These are phyloP conservation scores for Orchesella flavescens DNA, from an alignment of 2,888 invertebrate genomes.

Conservation along the genomic window DNA sequence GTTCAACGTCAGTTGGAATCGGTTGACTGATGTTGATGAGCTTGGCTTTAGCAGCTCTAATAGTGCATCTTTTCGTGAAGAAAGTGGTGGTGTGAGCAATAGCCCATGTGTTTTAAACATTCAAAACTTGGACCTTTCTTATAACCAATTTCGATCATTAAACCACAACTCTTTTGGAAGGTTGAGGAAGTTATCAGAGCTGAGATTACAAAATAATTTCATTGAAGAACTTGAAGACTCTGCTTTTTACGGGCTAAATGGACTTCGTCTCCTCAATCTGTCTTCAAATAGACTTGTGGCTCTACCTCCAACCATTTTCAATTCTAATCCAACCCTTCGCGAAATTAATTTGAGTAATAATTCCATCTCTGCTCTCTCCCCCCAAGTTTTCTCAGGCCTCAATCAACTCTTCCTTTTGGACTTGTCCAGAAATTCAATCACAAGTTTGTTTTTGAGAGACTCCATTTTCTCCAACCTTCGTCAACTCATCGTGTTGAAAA, in stretches of 20 bases:
- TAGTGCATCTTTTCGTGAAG: constrained; percentile 11
- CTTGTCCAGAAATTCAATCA: constrained; percentile 83
- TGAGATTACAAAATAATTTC: constrained; percentile 86
- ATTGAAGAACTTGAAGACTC: constrained; percentile 84
- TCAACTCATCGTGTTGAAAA: constrained; percentile 83
- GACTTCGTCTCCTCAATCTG: constrained; percentile 83
- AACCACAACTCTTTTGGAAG: constrained; percentile 82
- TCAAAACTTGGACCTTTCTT: constrained; percentile 83
- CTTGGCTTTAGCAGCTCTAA: constrained; percentile 79
- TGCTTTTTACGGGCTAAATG: constrained; percentile 83
- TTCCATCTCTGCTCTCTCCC: constrained; percentile 86
- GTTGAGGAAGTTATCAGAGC: constrained; percentile 82
- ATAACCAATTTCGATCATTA: constrained; percentile 82
- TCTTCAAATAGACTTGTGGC: constrained; percentile 88
- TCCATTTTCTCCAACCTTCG: constrained; percentile 85
- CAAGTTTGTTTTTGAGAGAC: constrained; percentile 84
- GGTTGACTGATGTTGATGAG: constrained; percentile 83
- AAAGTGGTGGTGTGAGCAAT: constrained; percentile 77
- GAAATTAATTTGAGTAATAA: constrained; percentile 87
- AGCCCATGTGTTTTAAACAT: constrained; percentile 78
- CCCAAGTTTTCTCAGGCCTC: constrained; percentile 76
- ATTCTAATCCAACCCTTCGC: constrained; percentile 78
- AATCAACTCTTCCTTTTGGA: constrained; percentile 75
- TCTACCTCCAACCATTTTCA: constrained; percentile 79
- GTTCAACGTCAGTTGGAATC: constrained; percentile 89